Conservation (phyloP, 2,113 vertebrate species). For the Cynoglossus semilaevis region DNA sequence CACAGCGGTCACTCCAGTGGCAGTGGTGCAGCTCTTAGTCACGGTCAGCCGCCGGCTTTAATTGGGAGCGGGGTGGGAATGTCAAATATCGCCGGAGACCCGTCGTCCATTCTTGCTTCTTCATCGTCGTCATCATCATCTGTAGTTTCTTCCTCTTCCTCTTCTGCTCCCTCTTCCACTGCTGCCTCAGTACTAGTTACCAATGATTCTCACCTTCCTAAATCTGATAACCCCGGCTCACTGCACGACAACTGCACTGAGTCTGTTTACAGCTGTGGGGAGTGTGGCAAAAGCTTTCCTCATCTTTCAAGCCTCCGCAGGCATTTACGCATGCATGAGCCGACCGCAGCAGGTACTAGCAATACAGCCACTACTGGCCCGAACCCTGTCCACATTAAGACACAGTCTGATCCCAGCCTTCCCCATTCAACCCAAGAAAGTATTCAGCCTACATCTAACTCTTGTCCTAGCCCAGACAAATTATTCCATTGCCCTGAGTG, state of each 20-base stretch:
- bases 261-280: slow-evolving; percentile 78
- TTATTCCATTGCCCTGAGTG: slow-evolving; percentile 84
- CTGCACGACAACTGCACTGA: slow-evolving; percentile 70
- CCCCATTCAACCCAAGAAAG: slow-evolving; percentile 79
- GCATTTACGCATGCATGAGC: slow-evolving; percentile 81
- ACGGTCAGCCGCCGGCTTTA: slow-evolving; percentile 71
- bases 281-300: slow-evolving; percentile 81
- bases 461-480: slow-evolving; percentile 80
- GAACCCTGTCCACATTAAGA: slow-evolving; percentile 75
- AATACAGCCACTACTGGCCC: slow-evolving; percentile 68
- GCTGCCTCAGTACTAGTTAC: slow-evolving; percentile 78
- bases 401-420: slow-evolving; percentile 73
- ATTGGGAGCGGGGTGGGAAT: slow-evolving; percentile 74
- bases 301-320: slow-evolving; percentile 82
- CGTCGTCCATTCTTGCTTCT: slow-evolving; percentile 73
- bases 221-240: slow-evolving; percentile 72
- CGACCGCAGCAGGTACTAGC: slow-evolving; percentile 77
- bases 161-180: slow-evolving; percentile 77
- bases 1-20: slow-evolving; percentile 67
- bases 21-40: slow-evolving; percentile 72
- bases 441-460: slow-evolving; percentile 59
- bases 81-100: slow-evolving; percentile 73
- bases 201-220: slow-evolving; percentile 76
- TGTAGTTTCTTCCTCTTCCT: slow-evolving; percentile 78
- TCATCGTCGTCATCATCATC: slow-evolving; percentile 76